phyloP scores from a whole-genome alignment of 2,113 vertebrate species.

The Ciconia maguari region DNA sequence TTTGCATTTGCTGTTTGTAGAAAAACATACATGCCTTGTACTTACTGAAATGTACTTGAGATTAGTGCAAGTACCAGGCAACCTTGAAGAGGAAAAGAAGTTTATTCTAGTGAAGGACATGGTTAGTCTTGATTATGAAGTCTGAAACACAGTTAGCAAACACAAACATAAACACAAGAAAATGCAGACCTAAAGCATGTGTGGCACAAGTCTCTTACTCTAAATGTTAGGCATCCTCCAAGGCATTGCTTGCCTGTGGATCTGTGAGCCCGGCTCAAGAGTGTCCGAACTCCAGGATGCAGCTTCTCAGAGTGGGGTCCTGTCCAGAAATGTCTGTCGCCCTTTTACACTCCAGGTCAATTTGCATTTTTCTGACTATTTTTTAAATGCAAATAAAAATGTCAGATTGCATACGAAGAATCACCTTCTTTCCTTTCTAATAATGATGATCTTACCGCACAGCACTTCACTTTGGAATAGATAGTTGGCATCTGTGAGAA shows the following conservation, averaged over 20 bases:
- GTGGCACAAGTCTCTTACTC: neutral
- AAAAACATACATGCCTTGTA: neutral
- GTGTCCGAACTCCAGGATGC: neutral
- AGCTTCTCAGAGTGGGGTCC: neutral
- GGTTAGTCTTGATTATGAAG: neutral
- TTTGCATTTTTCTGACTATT: neutral
- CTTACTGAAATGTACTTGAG: neutral
- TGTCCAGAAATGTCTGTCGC: neutral
- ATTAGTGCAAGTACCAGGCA: neutral
- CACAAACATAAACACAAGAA: neutral
- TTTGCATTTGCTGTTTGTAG: neutral
- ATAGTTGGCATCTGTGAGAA: neutral
- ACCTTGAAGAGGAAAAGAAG: neutral
- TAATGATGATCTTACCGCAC: neutral
- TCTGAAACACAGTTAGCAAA: neutral
- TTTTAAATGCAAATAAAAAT: neutral
- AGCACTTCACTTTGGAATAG: neutral
- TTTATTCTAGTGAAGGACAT: neutral
- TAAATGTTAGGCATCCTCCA: neutral
- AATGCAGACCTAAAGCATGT: neutral
- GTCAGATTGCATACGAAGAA: neutral
- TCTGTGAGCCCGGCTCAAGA: neutral
- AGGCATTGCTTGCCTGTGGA: neutral
- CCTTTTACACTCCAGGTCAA: neutral
- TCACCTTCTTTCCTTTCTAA: neutral